Evolutionary conservation across 64 coral and sea anemone genomes (phyloP).

Genomic region (Pocillopora damicornis): DNA sequence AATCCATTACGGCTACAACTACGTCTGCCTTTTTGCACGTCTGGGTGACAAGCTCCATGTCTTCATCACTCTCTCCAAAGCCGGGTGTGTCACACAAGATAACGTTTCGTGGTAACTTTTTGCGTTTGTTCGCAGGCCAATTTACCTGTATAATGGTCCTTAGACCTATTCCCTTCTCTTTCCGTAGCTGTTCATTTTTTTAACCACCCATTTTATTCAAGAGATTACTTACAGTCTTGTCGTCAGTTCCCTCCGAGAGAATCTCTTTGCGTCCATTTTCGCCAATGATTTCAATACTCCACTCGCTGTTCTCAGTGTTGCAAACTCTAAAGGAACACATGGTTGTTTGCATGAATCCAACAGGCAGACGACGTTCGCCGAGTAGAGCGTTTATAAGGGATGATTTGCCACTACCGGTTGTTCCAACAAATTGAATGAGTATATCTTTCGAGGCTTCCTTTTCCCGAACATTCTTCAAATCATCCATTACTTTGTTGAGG

Average conservation of each 20-base stretch:
- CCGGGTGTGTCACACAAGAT: constrained; percentile 4
- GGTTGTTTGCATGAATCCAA: neutral
- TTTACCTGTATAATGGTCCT: neutral
- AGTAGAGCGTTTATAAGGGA: too few relatives aligned
- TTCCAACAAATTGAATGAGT: too few relatives aligned
- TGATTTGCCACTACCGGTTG: too few relatives aligned
- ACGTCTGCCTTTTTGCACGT: too few relatives aligned
- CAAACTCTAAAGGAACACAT: neutral
- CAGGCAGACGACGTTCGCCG: too few relatives aligned
- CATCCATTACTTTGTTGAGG: too few relatives aligned
- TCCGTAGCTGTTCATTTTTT: neutral
- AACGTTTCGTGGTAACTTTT: neutral
- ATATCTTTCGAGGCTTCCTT: too few relatives aligned
- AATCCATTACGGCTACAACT: too few relatives aligned
- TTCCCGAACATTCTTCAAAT: too few relatives aligned
- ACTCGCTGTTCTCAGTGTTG: neutral
- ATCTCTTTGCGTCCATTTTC: neutral
- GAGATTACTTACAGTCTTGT: neutral
- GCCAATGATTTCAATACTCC: neutral
- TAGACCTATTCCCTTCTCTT: neutral
- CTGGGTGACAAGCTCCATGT: too few relatives aligned
- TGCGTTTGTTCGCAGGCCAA: too few relatives aligned
- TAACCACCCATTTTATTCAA: neutral
- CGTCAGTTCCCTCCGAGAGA: neutral
- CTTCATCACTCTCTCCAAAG: neutral